These are phyloP conservation scores for Rhinoderma darwinii DNA, from an alignment of 2,113 vertebrate species.

Conservation along the genomic window DNA sequence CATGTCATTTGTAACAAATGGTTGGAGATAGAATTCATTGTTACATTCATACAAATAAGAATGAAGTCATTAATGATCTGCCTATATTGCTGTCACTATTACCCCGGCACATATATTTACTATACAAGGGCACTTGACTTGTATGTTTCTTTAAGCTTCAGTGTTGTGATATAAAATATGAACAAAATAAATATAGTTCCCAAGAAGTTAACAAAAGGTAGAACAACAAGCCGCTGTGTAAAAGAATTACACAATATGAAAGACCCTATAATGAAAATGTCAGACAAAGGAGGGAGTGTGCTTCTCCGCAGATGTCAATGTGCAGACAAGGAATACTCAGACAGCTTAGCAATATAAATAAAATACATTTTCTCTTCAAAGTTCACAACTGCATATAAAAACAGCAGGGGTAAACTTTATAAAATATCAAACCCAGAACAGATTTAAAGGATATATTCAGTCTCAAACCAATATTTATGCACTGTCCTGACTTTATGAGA, in stretches of 20 bases:
- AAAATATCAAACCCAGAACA: conserved; percentile 4
- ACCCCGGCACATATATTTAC: neutral
- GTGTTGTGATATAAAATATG: neutral
- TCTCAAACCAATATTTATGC: neutral
- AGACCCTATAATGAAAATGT: conserved; percentile 38
- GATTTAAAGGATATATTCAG: neutral
- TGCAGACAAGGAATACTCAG: conserved; percentile 23
- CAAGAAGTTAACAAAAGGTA: conserved; percentile 5
- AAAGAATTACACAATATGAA: conserved; percentile 42
- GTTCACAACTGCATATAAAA: conserved; percentile 21
- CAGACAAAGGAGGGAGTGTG: conserved; percentile 15
- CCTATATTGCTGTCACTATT: neutral
- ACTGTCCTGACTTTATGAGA: neutral
- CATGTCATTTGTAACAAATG: conserved; percentile 1
- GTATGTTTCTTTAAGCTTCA: neutral
- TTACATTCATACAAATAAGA: neutral
- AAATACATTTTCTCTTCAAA: conserved; percentile 32
- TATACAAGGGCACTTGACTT: neutral
- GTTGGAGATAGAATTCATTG: neutral
- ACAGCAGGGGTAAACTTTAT: conserved; percentile 6
- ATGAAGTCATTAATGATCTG: neutral
- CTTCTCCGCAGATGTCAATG: conserved; percentile 33
- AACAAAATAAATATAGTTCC: neutral
- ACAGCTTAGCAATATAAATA: conserved; percentile 34
- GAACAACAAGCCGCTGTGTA: conserved; percentile 23